Base-by-base conservation (phyloP, 2,113 vertebrate genomes). In the Pterocles burchelli region DNA sequence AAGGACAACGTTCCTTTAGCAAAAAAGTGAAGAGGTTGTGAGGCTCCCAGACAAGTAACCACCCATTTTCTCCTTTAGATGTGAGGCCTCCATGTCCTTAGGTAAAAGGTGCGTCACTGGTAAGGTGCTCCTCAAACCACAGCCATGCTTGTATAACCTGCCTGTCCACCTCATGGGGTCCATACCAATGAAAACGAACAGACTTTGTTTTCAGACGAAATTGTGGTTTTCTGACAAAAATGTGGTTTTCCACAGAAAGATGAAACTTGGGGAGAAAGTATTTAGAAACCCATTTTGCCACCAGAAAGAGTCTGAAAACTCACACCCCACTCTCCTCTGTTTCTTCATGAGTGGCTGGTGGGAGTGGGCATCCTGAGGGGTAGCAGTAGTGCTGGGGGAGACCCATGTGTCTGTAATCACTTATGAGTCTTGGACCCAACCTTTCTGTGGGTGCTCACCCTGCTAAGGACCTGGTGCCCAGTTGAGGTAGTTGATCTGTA, bases 401-500 rank as follows among this genome's bases (percentile, higher is more conserved):
- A 20, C 13, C 26, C 0, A 0, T 4, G 26, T 31, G 31, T 36
- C 71, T 4, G 0, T 57, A 26, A 3, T 6, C 31, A 10, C 4
- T 24, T 12, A 17, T 38, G 22, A 17, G 22, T 75, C 57, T 38
- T n/a, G 48, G 9, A 51, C 8, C 46, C 58, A 61, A 1, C 20
- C 3, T 61, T 55, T 54, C 21, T n/a, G 11, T 1, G 0, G 34
- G 12, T 34, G 22, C n/a, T 83, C 29, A 18, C 14, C 16, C 29
- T 80, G 16, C 46, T 48, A 4, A n/a, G 45, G 22, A 11, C 13
- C 45, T 11, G 20, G 19, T 31, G 12, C 5, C 33, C 34, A 20
- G 18, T 0, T 49, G 46, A 17, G 6, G 2, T 5, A 29, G 12
- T 46, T 9, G 54, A 70, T 13, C 36, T 0, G 0, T 12, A 21